phyloP scores from a whole-genome alignment of 2,797 vertebrate species.

The Antrozous pallidus region DNA sequence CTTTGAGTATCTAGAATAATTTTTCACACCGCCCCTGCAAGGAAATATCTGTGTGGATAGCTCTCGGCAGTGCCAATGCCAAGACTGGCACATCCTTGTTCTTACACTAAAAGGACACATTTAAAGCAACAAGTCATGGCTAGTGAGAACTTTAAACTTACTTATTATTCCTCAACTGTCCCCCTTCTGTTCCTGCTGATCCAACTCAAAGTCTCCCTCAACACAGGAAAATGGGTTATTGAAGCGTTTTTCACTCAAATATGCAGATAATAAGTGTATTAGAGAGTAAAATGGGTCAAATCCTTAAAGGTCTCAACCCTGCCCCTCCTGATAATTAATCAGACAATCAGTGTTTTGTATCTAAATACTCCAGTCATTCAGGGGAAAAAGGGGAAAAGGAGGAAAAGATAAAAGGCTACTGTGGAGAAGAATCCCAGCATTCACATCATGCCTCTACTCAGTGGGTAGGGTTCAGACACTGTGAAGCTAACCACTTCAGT shows the following conservation, averaged over 20 bases:
- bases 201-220: not conserved
- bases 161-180: not conserved
- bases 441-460: not conserved
- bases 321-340: not conserved
- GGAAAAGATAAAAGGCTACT: not conserved
- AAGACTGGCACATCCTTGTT: not conserved
- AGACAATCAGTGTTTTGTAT: slow-evolving; percentile 5
- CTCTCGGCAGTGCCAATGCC: not conserved
- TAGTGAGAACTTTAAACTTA: not conserved
- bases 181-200: not conserved
- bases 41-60: not conserved
- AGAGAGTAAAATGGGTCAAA: not conserved
- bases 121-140: not conserved
- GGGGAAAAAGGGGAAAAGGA: not conserved
- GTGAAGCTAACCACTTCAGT: not conserved
- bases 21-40: not conserved
- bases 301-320: not conserved
- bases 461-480: not conserved
- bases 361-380: not conserved
- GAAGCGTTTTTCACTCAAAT: not conserved
- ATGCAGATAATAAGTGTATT: not conserved
- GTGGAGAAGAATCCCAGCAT: not conserved
- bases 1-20: not conserved
- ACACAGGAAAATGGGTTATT: not conserved
- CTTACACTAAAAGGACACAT: not conserved